Base-by-base conservation (phyloP, 2,888 invertebrate species). In the Teinopalpus imperialis region DNA sequence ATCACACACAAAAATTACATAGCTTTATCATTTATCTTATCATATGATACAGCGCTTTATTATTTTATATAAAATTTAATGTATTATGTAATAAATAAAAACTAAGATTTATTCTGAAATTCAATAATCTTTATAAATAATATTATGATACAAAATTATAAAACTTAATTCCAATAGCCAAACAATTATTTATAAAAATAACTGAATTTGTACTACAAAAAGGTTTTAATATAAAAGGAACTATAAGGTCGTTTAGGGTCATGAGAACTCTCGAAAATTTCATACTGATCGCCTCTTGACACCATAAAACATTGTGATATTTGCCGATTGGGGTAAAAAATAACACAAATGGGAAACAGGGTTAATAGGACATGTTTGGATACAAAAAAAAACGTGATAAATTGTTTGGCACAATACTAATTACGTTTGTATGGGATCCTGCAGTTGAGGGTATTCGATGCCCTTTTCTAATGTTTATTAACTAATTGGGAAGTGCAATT, bases 341-440 rank as follows among this genome's bases (percentile, higher is more conserved):
- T 59, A 66, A 55, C 57, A 65, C 57, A 66, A 59, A 64, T 60
- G 60, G 68, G 72, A 80, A 81, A 72, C 61, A 59, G 81, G 82
- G 85, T 82, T 77, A 82, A 85, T 86, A 69, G 61, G 70, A 64
- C 73, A 63, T 88, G 85, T 89, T 87, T 87, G 85, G 82, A 82
- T 81, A 81, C 81, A 83, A 87, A 79, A 61, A 59, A 62, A 61
- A 56, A 63, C 59, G 68, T 77, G 70, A 77, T 73, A 69, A 74
- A 76, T 78, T 71, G 73, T 74, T 64, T 65, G 63, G 61, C 60
- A 77, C 75, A 74, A 76, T 72, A 78, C 85, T 87, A 87, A 88
- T 88, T 86, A 82, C 81, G 66, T 80, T 86, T 81, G 88, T 86
- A 86, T 86, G 60, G 74, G 63, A 71, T 72, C 66, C 63, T 55